Evolutionary conservation across 2,113 vertebrate genomes (phyloP).

Genomic region (Tetrao urogallus): DNA sequence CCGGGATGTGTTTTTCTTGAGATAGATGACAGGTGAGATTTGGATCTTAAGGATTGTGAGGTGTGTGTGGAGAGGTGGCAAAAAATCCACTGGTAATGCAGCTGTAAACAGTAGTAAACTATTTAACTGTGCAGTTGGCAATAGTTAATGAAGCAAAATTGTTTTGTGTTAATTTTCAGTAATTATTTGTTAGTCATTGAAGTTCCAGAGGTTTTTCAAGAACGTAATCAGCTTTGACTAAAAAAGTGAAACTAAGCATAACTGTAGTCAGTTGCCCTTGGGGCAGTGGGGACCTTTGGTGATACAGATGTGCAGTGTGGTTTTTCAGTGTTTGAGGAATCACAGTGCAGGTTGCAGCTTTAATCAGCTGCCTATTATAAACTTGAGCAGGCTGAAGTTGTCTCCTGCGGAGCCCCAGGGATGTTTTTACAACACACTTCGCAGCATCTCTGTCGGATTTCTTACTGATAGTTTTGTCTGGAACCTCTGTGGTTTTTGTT

Average conservation of each 20-base stretch:
- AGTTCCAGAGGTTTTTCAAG: no score
- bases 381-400: not conserved
- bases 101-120: not conserved
- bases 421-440: not conserved
- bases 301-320: not conserved
- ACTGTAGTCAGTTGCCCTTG: not conserved
- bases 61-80: not conserved
- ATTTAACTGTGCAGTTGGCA: not conserved
- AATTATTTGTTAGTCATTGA: not conserved
- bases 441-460: not conserved
- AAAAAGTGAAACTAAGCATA: not conserved
- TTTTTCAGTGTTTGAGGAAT: not conserved
- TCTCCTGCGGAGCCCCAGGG: not conserved
- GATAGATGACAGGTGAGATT: slow-evolving; percentile 88
- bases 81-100: not conserved
- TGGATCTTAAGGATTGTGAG: not conserved
- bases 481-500: not conserved
- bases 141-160: not conserved
- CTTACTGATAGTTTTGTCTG: not conserved
- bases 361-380: not conserved
- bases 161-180: not conserved
- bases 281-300: not conserved
- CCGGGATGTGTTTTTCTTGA: slow-evolving; percentile 92
- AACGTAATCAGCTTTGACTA: not conserved
- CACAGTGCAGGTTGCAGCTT: not conserved